Evolutionary conservation across 92 coral and sea anemone genomes (phyloP), one percentile per base, ranked within the genome.

Genomic region (Phenganax subtilis): DNA sequence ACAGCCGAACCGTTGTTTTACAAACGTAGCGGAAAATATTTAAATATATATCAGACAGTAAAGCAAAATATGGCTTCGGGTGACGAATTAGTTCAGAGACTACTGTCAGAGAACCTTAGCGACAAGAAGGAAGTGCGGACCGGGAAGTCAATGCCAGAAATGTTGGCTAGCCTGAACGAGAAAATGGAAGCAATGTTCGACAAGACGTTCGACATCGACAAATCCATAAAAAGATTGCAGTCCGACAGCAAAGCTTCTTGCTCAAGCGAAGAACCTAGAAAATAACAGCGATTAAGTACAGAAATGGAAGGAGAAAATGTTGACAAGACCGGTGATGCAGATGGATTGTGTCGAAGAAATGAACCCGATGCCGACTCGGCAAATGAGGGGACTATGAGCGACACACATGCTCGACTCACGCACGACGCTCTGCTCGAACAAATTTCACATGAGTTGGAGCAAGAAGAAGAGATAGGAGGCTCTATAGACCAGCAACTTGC

Each of bases 281-380:
- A 66, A 66, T 25, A 1, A 51, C 0, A 51, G 27, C 47, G 72
- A 7, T 17, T 9, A 27, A 11, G 51, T 66, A 7, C 72, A 27
- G 51, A 66, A 61, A 59, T 3, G 2, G 31, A 58, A n/a, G 54
- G 27, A 5, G 62, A 55, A 25, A 55, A 55, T 0, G 66, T 27
- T 51, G 63, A 15, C 56, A 44, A 17, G 14, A 51, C 9, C 28
- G 31, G 66, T 30, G 64, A 75, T n/a, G 31, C 66, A 6, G 76
- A 14, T 16, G 3, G 51, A 10, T 25, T 71, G 37, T 54, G 31
- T 10, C 12, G 54, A 9, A 20, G 10, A 71, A 71, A 10, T 8
- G 37, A 55, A 75, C 80, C 80, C 64, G 31, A 17, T 11, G 65
- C 80, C 65, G 80, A 73, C 78, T 51, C 78, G 58, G 78, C 78